These are phyloP conservation scores for Platypus cylindrus DNA, from an alignment of 2,888 invertebrate species.

Conservation along the genomic window DNA sequence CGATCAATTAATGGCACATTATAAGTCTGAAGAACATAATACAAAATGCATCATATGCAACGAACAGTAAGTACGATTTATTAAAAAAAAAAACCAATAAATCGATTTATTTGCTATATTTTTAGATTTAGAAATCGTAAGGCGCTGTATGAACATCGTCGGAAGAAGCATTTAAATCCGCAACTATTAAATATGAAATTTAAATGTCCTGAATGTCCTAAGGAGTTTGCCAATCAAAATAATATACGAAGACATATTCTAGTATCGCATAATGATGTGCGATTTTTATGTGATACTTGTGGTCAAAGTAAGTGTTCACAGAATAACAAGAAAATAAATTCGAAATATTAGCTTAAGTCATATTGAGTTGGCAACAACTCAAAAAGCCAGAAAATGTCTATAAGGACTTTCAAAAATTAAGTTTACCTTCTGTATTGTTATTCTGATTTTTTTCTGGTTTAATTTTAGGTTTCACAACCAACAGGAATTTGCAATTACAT, in stretches of 20 bases:
- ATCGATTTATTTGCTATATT: neutral
- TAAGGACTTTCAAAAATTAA: too few relatives aligned
- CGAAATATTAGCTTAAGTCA: too few relatives aligned
- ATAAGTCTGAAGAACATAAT: slow-evolving; percentile 14
- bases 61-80: slow-evolving; percentile 11
- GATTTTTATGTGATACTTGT: slow-evolving; percentile 14
- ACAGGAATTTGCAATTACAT: slow-evolving; percentile 12
- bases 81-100: neutral
- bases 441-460: neutral
- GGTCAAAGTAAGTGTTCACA: slow-evolving; percentile 13
- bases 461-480: slow-evolving; percentile 12
- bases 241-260: slow-evolving; percentile 13
- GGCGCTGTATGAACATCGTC: slow-evolving; percentile 12
- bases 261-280: slow-evolving; percentile 10
- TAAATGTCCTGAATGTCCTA: slow-evolving; percentile 14
- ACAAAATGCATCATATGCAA: slow-evolving; percentile 12
- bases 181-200: slow-evolving; percentile 9
- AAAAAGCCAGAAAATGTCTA: too few relatives aligned
- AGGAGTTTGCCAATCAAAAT: slow-evolving; percentile 11
- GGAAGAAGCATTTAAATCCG: slow-evolving; percentile 13
- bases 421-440: neutral
- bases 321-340: neutral
- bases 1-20: slow-evolving; percentile 9
- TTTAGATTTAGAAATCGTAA: slow-evolving; percentile 13
- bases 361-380: too few relatives aligned